Conservation (phyloP, 2,797 vertebrate genomes). For the Leptodactylus fallax region DNA sequence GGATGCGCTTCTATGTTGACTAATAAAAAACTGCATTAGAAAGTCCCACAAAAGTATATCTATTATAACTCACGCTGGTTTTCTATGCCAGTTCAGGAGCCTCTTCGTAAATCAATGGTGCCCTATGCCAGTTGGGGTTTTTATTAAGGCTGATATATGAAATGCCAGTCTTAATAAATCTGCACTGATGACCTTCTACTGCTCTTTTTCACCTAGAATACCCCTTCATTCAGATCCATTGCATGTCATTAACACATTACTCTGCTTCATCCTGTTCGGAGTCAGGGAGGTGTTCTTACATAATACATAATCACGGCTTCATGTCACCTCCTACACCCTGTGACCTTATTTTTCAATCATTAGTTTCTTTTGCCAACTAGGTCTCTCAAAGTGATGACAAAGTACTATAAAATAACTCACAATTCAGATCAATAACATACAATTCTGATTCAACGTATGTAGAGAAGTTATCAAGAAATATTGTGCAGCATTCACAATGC, state of each 20-base stretch:
- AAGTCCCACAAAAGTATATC: too few species aligned
- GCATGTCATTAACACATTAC: not conserved
- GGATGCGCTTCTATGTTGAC: too few species aligned
- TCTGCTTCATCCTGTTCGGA: not conserved
- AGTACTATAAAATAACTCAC: not conserved
- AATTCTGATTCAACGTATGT: not conserved
- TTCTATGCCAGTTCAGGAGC: too few species aligned
- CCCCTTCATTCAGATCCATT: not conserved
- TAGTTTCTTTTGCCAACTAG: not conserved
- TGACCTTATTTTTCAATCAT: not conserved
- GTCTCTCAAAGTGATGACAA: not conserved
- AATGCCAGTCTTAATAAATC: too few species aligned
- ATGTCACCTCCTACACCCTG: not conserved
- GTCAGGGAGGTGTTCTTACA: not conserved
- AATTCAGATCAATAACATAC: not conserved
- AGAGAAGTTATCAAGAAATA: not conserved
- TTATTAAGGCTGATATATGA: too few species aligned
- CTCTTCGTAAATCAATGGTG: too few species aligned
- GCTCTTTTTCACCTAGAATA: too few species aligned
- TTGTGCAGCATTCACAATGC: not conserved
- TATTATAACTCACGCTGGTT: too few species aligned
- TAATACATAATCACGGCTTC: not conserved
- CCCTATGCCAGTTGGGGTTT: too few species aligned
- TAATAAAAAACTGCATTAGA: too few species aligned
- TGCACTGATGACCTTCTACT: too few species aligned